Evolutionary conservation across 2,797 vertebrate species (phyloP).

Genomic region (Silurus lanzhouensis): DNA sequence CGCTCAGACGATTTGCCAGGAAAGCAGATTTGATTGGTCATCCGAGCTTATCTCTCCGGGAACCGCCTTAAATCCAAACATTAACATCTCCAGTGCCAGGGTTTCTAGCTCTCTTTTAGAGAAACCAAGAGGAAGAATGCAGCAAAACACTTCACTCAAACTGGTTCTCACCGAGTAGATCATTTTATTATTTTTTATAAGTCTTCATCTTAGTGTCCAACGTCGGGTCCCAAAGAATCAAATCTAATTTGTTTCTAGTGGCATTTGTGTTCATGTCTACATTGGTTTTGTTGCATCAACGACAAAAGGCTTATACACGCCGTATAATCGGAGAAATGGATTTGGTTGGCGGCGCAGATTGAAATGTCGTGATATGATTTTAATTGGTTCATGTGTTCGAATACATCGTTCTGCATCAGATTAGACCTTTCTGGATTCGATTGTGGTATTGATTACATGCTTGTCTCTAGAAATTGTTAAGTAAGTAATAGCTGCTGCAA

Average conservation of each 20-base stretch:
- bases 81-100: not conserved
- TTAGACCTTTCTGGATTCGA: not conserved
- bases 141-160: too few species aligned
- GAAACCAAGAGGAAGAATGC: too few species aligned
- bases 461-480: not conserved
- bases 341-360: not conserved
- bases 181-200: too few species aligned
- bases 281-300: not conserved
- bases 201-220: not conserved
- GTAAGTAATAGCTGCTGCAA: not conserved
- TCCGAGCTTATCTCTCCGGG: not conserved
- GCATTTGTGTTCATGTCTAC: not conserved
- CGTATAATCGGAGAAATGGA: not conserved
- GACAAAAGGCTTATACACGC: not conserved
- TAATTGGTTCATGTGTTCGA: not conserved
- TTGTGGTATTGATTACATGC: not conserved
- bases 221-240: not conserved
- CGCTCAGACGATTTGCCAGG: not conserved
- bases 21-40: not conserved
- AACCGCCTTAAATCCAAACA: not conserved
- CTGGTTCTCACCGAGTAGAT: too few species aligned
- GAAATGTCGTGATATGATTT: not conserved
- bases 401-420: not conserved
- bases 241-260: not conserved
- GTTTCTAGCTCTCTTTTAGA: not conserved